These are phyloP conservation scores for Panthera tigris DNA, from an alignment of 2,113 vertebrate genomes.

Conservation along the genomic window DNA sequence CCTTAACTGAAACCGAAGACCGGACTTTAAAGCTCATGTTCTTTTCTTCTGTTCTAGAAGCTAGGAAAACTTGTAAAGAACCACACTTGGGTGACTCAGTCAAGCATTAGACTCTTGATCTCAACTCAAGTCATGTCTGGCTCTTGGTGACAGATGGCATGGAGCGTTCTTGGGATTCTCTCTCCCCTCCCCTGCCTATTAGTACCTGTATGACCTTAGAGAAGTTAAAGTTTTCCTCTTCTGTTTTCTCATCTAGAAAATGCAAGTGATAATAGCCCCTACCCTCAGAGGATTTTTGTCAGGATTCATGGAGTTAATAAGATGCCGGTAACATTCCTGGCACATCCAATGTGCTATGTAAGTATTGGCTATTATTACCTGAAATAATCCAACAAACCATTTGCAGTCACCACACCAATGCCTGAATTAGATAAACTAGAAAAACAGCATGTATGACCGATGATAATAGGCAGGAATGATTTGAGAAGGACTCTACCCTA, in stretches of 20 bases:
- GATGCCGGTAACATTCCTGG: background rate
- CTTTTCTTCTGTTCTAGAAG: background rate
- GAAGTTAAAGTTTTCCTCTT: background rate
- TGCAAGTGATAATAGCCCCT: background rate
- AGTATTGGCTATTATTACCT: background rate
- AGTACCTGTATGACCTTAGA: background rate
- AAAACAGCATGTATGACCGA: background rate
- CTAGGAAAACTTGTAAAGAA: background rate
- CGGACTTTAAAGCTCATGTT: background rate
- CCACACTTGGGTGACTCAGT: background rate
- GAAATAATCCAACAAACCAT: background rate
- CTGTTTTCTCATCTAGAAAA: background rate
- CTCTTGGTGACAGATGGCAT: too few relatives aligned
- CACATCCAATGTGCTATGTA: background rate
- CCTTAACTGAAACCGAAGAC: background rate
- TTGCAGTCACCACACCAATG: background rate
- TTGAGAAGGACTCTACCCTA: background rate
- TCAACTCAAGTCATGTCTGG: too few relatives aligned
- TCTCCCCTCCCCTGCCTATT: background rate
- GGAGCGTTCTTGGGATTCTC: too few relatives aligned
- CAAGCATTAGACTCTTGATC: too few relatives aligned
- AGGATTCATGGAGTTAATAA: background rate
- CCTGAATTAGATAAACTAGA: background rate
- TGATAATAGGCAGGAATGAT: background rate
- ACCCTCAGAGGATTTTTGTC: background rate